Evolutionary conservation across 2,888 invertebrate species (phyloP), one percentile per base, ranked within the genome.

Genomic region (Ectropis crepuscularia): DNA sequence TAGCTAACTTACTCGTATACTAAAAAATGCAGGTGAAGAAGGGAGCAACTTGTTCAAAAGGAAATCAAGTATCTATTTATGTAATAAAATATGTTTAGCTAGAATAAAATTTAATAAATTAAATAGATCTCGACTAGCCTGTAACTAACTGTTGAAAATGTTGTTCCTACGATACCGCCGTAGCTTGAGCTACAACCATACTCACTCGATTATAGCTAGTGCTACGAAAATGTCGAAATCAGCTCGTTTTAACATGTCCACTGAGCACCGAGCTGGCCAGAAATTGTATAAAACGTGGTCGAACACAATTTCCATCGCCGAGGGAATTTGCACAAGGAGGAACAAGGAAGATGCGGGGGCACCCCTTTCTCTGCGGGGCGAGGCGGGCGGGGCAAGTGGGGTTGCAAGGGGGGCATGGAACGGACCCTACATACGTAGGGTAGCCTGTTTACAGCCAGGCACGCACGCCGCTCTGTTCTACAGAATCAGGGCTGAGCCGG

Each of bases 281-380:
- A 91, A 91, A 91, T 92, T 92, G 90, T 92, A 91, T 92, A 92
- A 92, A 92, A 92, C 91, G 92, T 92, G 90, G 91, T 90, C 85
- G 89, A 90, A 87, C 89, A 90, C 90, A 91, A 65, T 91, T 92
- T 92, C 90, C 90, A 92, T 92, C 92, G 92, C 87, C 92, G 87
- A 88, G 92, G 92, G 92, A 92, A 92, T 92, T 92, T 91, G 92
- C 92, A 92, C 90, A 92, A 92, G 92, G 92, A 91, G 92, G 90
- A 88, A 90, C 88, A 88, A 90, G 92, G 92, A 91, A 92, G 91
- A 88, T 82, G 85, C 82, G 84, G 90, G 87, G 85, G 88, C 87
- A 88, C 90, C 90, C 91, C 90, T 90, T 90, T 91, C 86, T 86
- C 86, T 69, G 82, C 42, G 77, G 82, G 87, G 86, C 82, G 86